These are phyloP conservation scores for Muscicapa comitata DNA, from an alignment of 2,797 vertebrate species.

Conservation along the genomic window DNA sequence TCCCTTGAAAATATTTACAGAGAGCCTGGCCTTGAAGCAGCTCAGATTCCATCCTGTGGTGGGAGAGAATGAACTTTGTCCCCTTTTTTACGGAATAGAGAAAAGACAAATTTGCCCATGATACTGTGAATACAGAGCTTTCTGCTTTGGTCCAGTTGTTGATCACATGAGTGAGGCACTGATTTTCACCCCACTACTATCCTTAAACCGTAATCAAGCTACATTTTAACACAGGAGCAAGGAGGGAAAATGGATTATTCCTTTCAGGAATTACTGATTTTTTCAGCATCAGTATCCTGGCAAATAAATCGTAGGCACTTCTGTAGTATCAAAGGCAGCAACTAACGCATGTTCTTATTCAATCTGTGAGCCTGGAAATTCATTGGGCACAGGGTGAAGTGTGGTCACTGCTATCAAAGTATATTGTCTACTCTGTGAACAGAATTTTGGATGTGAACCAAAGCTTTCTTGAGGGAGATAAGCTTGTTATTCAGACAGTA, in stretches of 20 bases:
- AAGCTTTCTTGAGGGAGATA: slow-evolving; percentile 26
- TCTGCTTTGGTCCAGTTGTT: neutral
- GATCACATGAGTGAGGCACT: neutral
- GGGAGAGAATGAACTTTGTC: neutral
- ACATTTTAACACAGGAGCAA: neutral
- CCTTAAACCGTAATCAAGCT: neutral
- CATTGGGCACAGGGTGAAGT: neutral
- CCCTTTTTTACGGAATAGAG: neutral
- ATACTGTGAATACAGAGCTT: neutral
- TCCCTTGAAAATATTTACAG: neutral
- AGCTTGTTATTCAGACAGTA: slow-evolving; percentile 45
- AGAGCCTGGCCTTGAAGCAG: neutral
- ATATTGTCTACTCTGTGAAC: slow-evolving; percentile 11
- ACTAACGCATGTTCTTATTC: neutral
- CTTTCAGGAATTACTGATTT: neutral
- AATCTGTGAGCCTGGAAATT: neutral
- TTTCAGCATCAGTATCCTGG: neutral
- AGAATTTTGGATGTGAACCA: slow-evolving; percentile 21
- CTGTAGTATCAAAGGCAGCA: neutral
- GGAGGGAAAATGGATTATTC: neutral
- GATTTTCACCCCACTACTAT: neutral
- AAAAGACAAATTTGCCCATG: neutral
- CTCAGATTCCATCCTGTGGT: neutral
- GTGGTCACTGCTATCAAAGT: slow-evolving; percentile 12
- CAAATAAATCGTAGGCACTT: neutral